These are phyloP conservation scores for Plectropomus leopardus DNA, from an alignment of 2,113 vertebrate species.

Conservation along the genomic window DNA sequence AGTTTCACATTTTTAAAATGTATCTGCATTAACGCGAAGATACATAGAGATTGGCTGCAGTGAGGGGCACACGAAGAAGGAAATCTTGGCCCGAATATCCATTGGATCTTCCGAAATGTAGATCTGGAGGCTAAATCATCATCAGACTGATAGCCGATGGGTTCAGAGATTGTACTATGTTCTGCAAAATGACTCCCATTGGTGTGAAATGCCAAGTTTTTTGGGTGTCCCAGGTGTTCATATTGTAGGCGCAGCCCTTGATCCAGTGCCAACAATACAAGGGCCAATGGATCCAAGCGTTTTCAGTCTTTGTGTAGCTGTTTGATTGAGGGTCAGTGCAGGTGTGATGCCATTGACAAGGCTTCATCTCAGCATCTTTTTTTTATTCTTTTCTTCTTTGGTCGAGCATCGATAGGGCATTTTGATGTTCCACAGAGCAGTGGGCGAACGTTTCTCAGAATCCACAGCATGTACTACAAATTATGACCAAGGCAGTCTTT, in stretches of 20 bases:
- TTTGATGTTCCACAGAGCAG: constrained; percentile 3
- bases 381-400: not conserved
- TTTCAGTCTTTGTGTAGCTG: not conserved
- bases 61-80: too few species aligned
- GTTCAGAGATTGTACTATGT: too few species aligned
- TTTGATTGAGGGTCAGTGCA: constrained; percentile 17
- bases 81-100: too few species aligned
- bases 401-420: not conserved
- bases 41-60: too few species aligned
- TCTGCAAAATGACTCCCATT: too few species aligned
- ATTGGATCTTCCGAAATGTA: too few species aligned
- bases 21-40: too few species aligned
- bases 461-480: not conserved
- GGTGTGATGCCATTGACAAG: constrained; percentile 7
- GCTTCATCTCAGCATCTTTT: not conserved
- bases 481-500: constrained; percentile 1
- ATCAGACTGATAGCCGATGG: too few species aligned
- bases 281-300: not conserved
- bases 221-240: too few species aligned
- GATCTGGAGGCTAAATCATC: too few species aligned
- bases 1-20: too few species aligned
- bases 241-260: not conserved
- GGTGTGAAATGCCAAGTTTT: too few species aligned
- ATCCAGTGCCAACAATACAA: constrained; percentile 9
- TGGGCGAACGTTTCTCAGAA: not conserved